Percentiles rank a stretch among this genome's conserved stretches.
These are phyloP conservation scores for Calcarius lapponicus DNA, from an alignment of 2,797 vertebrate genomes.

Conservation along the genomic window DNA sequence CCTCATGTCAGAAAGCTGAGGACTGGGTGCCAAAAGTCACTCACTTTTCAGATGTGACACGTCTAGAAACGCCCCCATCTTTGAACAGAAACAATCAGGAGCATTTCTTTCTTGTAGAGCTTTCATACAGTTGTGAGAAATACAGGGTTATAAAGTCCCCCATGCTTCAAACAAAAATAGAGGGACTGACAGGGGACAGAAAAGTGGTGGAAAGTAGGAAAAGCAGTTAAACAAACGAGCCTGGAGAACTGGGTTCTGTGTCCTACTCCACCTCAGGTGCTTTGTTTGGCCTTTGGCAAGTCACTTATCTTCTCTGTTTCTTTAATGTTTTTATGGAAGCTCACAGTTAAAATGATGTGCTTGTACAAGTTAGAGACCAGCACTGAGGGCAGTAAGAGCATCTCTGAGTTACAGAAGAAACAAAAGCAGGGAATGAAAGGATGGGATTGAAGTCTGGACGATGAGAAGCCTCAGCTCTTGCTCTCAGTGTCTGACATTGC, in stretches of 20 bases:
- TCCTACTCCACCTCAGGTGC: neutral
- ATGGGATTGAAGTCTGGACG: fast-evolving
- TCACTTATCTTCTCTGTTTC: neutral
- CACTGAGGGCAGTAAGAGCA: neutral
- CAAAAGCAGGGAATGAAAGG: neutral
- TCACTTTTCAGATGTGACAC: constrained; percentile 55
- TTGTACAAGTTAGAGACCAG: neutral
- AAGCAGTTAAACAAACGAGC: neutral
- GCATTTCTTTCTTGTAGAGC: neutral
- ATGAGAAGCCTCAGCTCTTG: neutral
- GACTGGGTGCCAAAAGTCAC: constrained; percentile 48
- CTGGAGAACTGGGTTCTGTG: neutral
- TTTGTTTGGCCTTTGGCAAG: constrained; percentile 10
- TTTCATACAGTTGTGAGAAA: constrained; percentile 35
- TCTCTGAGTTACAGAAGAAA: neutral
- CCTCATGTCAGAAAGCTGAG: constrained; percentile 45
- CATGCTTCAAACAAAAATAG: constrained; percentile 1
- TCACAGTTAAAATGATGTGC: neutral
- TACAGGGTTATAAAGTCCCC: constrained; percentile 29
- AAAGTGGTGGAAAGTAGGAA: constrained; percentile 36
- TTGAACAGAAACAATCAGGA: constrained; percentile 41
- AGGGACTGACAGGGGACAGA: constrained; percentile 23
- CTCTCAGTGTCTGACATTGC: neutral
- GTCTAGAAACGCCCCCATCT: constrained; percentile 45
- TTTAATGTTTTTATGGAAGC: neutral